Percentiles rank a stretch among this genome's conserved stretches.
Conservation (phyloP, 2,888 invertebrate genomes). For the Nomada hirtipes region DNA sequence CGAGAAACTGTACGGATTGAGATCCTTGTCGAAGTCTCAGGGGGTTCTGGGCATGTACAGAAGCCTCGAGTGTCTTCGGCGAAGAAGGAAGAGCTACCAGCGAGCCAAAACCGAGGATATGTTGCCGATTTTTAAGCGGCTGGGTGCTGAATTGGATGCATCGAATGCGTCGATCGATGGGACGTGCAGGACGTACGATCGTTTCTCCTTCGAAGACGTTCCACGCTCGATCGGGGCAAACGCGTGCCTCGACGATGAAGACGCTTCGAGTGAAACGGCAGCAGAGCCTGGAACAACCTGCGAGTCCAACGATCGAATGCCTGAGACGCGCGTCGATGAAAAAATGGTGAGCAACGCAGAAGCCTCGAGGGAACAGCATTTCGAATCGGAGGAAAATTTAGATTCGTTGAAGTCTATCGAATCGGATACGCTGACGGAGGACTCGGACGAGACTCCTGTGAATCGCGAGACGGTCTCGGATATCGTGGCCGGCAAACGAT, state of each 20-base stretch:
- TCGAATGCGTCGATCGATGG: constrained; percentile 42
- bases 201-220: not conserved
- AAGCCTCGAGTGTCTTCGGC: constrained; percentile 80
- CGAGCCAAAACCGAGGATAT: constrained; percentile 79
- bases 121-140: constrained; percentile 77
- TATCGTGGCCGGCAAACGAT: constrained; percentile 66
- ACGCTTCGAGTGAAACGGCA: no score
- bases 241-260: not conserved
- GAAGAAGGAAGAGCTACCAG: constrained; percentile 76
- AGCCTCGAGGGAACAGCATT: constrained; percentile 64
- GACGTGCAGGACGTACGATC: constrained; percentile 30
- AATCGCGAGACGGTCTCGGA: constrained; percentile 34
- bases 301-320: not conserved
- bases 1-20: constrained; percentile 85
- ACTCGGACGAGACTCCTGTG: constrained; percentile 78
- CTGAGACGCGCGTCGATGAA: not conserved
- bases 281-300: not conserved
- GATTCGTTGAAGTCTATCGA: constrained; percentile 82
- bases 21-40: constrained; percentile 85
- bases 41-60: constrained; percentile 84
- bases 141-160: constrained; percentile 71
- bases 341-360: not conserved
- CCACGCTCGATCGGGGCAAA: not conserved
- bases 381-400: constrained; percentile 79
- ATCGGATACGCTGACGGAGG: constrained; percentile 82